Percentiles rank a stretch among this genome's conserved stretches.
Evolutionary conservation across 2,797 vertebrate genomes (phyloP).

Genomic region (Mastacembelus armatus): DNA sequence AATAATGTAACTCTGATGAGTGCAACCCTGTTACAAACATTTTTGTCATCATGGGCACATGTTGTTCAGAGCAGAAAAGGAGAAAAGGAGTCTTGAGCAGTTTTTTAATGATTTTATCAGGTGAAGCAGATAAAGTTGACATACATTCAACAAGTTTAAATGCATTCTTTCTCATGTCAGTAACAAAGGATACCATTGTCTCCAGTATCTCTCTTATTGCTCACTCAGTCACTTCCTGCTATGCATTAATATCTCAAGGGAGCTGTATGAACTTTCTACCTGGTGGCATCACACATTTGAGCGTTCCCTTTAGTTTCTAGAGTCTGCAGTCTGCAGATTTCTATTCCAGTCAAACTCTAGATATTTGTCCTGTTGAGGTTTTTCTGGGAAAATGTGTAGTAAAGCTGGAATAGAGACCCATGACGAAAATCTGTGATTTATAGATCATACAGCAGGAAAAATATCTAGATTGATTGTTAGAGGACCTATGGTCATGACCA

Average conservation of each 20-base stretch:
- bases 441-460: neutral
- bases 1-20: no score
- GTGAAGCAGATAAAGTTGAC: no score
- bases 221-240: neutral
- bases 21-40: no score
- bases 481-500: no score
- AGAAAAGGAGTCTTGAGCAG: no score
- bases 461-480: neutral
- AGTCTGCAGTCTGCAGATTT: conserved; percentile 5
- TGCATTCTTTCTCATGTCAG: neutral
- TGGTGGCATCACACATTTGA: neutral
- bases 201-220: neutral
- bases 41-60: no score
- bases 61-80: no score
- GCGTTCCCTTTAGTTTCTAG: neutral
- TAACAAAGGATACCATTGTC: neutral
- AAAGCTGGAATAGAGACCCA: neutral
- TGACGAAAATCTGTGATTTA: neutral
- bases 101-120: no score
- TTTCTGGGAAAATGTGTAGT: conserved; percentile 5
- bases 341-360: neutral
- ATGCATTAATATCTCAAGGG: neutral
- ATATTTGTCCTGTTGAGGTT: neutral
- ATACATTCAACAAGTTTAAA: neutral
- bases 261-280: conserved; percentile 3